Evolutionary conservation across 1,140 invertebrate species (phyloP).

Genomic region (Argopecten irradians): DNA sequence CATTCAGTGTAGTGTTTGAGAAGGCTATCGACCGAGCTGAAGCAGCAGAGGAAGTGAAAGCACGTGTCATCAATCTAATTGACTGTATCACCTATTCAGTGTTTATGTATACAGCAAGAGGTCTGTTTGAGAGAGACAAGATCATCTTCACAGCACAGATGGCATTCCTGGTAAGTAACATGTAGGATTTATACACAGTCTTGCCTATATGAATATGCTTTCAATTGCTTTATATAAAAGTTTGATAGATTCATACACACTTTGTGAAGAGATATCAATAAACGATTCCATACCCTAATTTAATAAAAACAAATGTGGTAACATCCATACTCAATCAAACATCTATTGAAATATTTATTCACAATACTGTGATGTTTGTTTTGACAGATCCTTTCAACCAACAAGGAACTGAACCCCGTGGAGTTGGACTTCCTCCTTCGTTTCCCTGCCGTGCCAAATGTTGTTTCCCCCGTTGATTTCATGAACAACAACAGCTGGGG

Average conservation of each 20-base stretch:
- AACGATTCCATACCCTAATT: too few relatives aligned
- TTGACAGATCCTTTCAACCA: constrained; percentile 88
- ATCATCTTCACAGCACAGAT: constrained; percentile 97
- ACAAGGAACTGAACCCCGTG: constrained; percentile 88
- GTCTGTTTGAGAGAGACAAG: constrained; percentile 97
- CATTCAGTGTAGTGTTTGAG: constrained; percentile 97
- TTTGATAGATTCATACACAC: too few relatives aligned
- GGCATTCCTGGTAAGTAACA: constrained; percentile 87
- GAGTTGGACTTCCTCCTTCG: constrained; percentile 95
- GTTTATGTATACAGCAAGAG: constrained; percentile 95
- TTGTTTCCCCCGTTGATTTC: constrained; percentile 96
- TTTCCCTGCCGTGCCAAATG: constrained; percentile 91
- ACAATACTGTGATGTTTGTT: too few relatives aligned
- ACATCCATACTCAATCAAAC: too few relatives aligned
- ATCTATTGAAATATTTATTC: too few relatives aligned
- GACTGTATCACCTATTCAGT: constrained; percentile 96
- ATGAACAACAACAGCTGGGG: constrained; percentile 95
- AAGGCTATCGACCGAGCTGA: constrained; percentile 94
- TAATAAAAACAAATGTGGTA: too few relatives aligned
- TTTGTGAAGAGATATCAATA: too few relatives aligned
- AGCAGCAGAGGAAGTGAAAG: constrained; percentile 86
- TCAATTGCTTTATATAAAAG: too few relatives aligned
- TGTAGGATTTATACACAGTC: background rate
- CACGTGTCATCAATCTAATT: constrained; percentile 91
- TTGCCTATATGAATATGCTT: too few relatives aligned